Base-by-base conservation (phyloP, 2,113 vertebrate species). In the Alces alces region DNA sequence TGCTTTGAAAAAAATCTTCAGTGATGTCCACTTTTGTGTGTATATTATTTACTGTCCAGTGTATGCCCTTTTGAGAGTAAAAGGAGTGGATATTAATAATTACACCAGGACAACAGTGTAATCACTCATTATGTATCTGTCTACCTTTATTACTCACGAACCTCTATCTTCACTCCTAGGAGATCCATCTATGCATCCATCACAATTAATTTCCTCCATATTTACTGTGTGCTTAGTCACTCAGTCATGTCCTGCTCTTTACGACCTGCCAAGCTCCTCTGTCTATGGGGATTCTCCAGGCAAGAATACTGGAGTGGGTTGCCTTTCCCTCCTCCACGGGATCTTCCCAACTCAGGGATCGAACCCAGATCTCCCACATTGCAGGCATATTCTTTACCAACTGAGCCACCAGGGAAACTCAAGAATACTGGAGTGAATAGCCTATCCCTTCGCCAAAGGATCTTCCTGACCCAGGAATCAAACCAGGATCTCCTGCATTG, bases 61-160 rank as follows among this genome's bases (percentile, higher is more conserved):
- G 27, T 25, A 39, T 3, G 28, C 13, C 6, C 4, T 86, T 95
- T 30, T 61, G 19, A 93, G 7, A 94, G 64, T 58, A 50, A 94
- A 84, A 50, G 25, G 30, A 5, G 4, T 50, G 58, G 28, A 17
- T 84, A 57, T 16, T 92, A 52, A 88, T 64, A 88, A 89, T 89
- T 64, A 58, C 0, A 16, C 17, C 30, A 66, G 30, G 9, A 93
- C 21, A n/a, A 39, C 19, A 27, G 39, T 17, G 30, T 14, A 52
- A n/a, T 45, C 25, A 66, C 30, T 55, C 36, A 19, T 58, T 73
- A 64, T 10, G 58, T 16, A 7, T 6, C 28, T 85, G 15, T 17
- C 47, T 43, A n/a, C n/a, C 23, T 82, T 96, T 47, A 64, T 84
- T 61, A 83, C 28, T 87, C 33, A 96, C 1, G 50, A 91, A 36